These are phyloP conservation scores for Hydrocynus forskahlii DNA, from an alignment of 2,797 vertebrate genomes.

Conservation along the genomic window DNA sequence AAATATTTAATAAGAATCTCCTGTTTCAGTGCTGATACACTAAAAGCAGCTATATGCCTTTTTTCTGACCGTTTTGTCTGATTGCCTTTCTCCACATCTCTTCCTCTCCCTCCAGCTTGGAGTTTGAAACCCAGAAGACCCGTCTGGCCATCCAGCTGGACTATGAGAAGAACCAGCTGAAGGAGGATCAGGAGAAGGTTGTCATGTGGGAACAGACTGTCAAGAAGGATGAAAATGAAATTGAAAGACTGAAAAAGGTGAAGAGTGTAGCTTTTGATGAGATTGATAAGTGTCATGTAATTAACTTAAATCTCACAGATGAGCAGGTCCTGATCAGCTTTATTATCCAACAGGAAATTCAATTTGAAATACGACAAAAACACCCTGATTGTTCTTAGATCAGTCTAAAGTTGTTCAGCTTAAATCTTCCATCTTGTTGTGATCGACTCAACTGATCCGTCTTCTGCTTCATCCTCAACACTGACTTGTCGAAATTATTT, in stretches of 20 bases:
- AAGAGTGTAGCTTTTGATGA: neutral
- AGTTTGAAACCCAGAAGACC: slow-evolving; percentile 97
- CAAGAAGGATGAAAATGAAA: slow-evolving; percentile 93
- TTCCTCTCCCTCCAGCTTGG: slow-evolving; percentile 48
- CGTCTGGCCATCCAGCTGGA: slow-evolving; percentile 93
- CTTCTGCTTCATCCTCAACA: neutral
- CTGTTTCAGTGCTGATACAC: too few relatives aligned
- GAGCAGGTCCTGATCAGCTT: too few relatives aligned
- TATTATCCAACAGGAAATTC: too few relatives aligned
- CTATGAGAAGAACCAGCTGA: slow-evolving; percentile 93
- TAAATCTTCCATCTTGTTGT: too few relatives aligned
- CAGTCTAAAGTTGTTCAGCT: too few relatives aligned
- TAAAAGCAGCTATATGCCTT: too few relatives aligned
- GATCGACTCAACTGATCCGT: neutral
- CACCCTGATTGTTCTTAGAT: too few relatives aligned
- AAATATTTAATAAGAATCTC: neutral
- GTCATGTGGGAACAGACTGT: slow-evolving; percentile 97
- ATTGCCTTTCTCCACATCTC: too few relatives aligned
- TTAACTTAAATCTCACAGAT: neutral
- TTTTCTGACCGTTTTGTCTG: too few relatives aligned
- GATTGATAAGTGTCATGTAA: too few relatives aligned
- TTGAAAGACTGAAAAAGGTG: slow-evolving; percentile 94
- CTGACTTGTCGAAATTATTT: too few relatives aligned
- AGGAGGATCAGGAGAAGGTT: slow-evolving; percentile 96
- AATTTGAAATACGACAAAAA: too few relatives aligned